phyloP scores from a whole-genome alignment of 2,113 vertebrate species.

The Pavo muticus region DNA sequence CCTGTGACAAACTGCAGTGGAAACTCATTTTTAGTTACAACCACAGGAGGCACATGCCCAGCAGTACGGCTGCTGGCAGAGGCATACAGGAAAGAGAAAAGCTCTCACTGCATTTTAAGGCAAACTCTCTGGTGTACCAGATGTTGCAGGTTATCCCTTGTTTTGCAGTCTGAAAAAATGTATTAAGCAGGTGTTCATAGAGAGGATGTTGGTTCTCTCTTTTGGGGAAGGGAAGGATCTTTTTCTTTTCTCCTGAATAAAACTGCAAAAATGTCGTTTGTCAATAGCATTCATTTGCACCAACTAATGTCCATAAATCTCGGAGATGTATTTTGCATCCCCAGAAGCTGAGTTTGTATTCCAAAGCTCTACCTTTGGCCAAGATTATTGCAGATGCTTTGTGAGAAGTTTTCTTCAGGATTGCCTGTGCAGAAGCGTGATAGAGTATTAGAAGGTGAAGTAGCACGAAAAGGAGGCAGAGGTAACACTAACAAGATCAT shows the following conservation, averaged over 20 bases:
- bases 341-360: not conserved
- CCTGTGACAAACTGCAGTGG: not conserved
- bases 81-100: not conserved
- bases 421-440: fast-evolving
- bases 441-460: not conserved
- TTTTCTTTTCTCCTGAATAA: not conserved
- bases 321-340: not conserved
- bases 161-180: not conserved
- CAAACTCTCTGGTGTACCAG: not conserved
- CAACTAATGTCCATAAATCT: not conserved
- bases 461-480: fast-evolving
- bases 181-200: not conserved
- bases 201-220: not conserved
- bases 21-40: not conserved
- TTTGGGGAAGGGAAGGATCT: not conserved
- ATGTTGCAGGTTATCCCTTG: not conserved
- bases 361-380: not conserved
- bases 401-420: not conserved
- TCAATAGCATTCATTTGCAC: not conserved
- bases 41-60: not conserved
- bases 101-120: not conserved
- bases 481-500: not conserved
- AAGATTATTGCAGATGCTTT: fast-evolving
- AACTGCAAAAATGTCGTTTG: not conserved
- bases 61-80: not conserved